Percentiles rank a stretch among this genome's conserved stretches.
These are phyloP conservation scores for Acanthacorydalis orientalis DNA, from an alignment of 2,888 invertebrate genomes.

Conservation along the genomic window DNA sequence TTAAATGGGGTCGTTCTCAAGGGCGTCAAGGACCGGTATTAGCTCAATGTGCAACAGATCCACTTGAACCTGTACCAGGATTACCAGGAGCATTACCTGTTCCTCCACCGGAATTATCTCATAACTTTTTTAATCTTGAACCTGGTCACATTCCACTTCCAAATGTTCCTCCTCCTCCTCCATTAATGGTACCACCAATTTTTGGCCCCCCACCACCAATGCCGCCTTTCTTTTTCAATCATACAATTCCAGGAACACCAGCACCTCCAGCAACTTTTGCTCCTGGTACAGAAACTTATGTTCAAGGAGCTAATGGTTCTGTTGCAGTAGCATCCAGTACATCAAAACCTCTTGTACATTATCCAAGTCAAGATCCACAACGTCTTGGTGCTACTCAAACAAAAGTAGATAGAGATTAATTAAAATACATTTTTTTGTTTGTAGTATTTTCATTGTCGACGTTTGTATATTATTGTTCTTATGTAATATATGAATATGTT, in stretches of 20 bases:
- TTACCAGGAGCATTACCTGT: conserved; percentile 52
- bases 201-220: conserved; percentile 41
- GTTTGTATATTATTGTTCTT: no score
- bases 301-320: conserved; percentile 25
- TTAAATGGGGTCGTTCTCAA: conserved; percentile 97
- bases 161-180: conserved; percentile 27
- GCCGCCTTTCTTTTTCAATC: conserved; percentile 31
- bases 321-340: conserved; percentile 24
- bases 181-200: conserved; percentile 37
- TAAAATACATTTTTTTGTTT: not conserved
- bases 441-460: no score
- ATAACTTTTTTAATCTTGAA: conserved; percentile 52
- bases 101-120: conserved; percentile 42
- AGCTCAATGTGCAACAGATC: conserved; percentile 32
- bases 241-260: conserved; percentile 28
- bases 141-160: conserved; percentile 28
- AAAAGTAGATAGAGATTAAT: conserved; percentile 21
- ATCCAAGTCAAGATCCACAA: conserved; percentile 95
- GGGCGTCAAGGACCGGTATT: conserved; percentile 41
- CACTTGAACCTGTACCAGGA: conserved; percentile 60
- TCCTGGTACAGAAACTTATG: conserved; percentile 10
- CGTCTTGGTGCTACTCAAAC: conserved; percentile 57
- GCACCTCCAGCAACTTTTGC: conserved; percentile 27
- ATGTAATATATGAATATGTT: no score
- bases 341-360: conserved; percentile 54